Percentiles rank a stretch among this genome's conserved stretches.
phyloP scores from a whole-genome alignment of 2,113 vertebrate genomes.

The Butorides virescens region DNA sequence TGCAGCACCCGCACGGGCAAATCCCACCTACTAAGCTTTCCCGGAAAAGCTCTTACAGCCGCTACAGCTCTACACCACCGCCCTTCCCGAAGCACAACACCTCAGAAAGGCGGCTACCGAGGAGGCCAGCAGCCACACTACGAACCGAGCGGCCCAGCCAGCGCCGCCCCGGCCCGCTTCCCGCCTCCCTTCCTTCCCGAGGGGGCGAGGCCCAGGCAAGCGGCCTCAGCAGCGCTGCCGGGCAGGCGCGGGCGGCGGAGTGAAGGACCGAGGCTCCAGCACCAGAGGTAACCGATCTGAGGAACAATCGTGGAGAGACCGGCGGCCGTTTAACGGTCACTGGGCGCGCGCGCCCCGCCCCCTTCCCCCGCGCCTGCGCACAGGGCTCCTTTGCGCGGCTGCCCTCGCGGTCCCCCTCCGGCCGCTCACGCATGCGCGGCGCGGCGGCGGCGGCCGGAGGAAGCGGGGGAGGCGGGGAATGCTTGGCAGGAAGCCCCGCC shows the following conservation, averaged over 20 bases:
- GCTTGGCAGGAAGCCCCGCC: background rate
- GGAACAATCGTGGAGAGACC: accelerated
- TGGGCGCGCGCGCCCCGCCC: too few species aligned
- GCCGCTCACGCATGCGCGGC: background rate
- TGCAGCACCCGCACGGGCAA: too few species aligned
- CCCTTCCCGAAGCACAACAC: background rate
- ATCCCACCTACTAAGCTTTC: accelerated
- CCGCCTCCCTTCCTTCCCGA: background rate
- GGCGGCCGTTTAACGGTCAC: accelerated
- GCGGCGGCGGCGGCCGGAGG: accelerated
- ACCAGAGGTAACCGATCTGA: accelerated
- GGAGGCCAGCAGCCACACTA: too few species aligned
- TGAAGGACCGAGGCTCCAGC: background rate
- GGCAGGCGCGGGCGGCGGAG: background rate
- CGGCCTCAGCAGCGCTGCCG: background rate
- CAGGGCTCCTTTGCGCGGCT: background rate
- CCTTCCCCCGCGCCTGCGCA: background rate
- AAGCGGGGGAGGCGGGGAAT: background rate
- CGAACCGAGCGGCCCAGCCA: background rate
- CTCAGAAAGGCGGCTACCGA: too few species aligned
- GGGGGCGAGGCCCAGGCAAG: background rate
- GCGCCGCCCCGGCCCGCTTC: too few species aligned
- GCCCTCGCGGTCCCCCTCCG: background rate
- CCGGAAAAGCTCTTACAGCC: accelerated
- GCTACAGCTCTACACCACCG: background rate